These are phyloP conservation scores for Talpa occidentalis DNA, from an alignment of 2,113 vertebrate species.

Conservation along the genomic window DNA sequence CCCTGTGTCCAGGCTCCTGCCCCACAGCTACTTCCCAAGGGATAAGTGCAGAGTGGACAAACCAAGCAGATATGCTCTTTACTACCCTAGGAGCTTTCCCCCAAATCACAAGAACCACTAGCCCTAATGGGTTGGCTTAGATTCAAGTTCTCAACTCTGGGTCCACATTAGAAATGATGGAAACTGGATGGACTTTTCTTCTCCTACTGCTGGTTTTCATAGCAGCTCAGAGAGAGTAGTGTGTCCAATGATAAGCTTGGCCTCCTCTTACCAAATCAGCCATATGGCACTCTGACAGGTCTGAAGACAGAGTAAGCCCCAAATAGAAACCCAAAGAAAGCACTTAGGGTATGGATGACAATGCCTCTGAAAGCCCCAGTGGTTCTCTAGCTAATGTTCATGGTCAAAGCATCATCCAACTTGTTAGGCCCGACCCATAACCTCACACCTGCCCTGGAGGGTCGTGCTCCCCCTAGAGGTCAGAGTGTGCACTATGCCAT, in stretches of 20 bases:
- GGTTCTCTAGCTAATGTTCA: neutral
- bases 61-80: neutral
- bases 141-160: neutral
- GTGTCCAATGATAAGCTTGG: neutral
- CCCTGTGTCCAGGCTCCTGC: rapidly evolving
- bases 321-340: neutral
- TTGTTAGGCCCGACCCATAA: neutral
- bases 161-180: neutral
- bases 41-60: neutral
- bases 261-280: neutral
- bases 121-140: neutral
- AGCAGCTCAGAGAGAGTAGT: neutral
- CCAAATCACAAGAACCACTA: neutral
- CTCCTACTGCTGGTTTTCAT: neutral
- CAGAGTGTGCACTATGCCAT: neutral
- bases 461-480: neutral
- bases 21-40: neutral
- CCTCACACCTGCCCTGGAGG: neutral
- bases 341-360: too few relatives aligned
- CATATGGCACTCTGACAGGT: too few relatives aligned
- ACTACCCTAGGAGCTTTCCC: neutral
- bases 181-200: neutral
- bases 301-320: neutral
- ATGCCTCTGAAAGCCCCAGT: neutral
- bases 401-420: neutral